Percentiles rank a stretch among this genome's conserved stretches.
These are phyloP conservation scores for Chlorops oryzae DNA, from an alignment of 1,140 invertebrate species.

Conservation along the genomic window DNA sequence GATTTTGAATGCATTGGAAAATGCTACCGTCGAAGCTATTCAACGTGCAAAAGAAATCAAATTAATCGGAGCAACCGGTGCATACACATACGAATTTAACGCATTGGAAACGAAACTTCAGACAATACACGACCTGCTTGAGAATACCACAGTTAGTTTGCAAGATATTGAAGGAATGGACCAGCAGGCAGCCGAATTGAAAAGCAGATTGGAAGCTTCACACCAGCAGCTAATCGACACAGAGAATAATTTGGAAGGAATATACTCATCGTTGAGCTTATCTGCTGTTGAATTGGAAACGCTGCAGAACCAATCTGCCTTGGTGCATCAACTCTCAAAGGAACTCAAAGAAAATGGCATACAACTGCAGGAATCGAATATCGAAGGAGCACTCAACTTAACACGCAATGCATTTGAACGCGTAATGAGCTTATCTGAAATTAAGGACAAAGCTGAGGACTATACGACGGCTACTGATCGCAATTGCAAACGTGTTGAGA, in stretches of 20 bases:
- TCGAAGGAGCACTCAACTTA: conserved; percentile 88
- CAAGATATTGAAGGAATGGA: conserved; percentile 64
- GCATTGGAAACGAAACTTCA: conserved; percentile 79
- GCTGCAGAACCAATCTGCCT: conserved; percentile 65
- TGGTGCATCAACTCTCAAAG: conserved; percentile 65
- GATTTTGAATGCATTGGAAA: conserved; percentile 67
- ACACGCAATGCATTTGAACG: conserved; percentile 72
- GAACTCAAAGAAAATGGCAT: conserved; percentile 81
- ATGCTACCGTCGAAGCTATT: conserved; percentile 68
- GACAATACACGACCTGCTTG: conserved; percentile 64
- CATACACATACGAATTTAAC: conserved; percentile 89
- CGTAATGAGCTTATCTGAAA: conserved; percentile 46
- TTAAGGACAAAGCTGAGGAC: conserved; percentile 62
- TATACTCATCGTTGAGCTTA: conserved; percentile 70
- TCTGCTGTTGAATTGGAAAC: conserved; percentile 70
- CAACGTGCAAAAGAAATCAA: conserved; percentile 85
- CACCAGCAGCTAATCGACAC: conserved; percentile 51
- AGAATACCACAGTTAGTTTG: conserved; percentile 66
- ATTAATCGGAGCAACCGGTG: conserved; percentile 85
- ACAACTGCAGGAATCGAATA: conserved; percentile 86
- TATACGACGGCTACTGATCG: conserved; percentile 70
- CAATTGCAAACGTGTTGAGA: conserved; percentile 76
- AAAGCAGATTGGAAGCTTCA: conserved; percentile 34
- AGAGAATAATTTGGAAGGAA: conserved; percentile 63
- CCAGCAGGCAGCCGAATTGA: conserved; percentile 46